These are phyloP conservation scores for Protobothrops mucrosquamatus DNA, from an alignment of 2,113 vertebrate species.

Conservation along the genomic window DNA sequence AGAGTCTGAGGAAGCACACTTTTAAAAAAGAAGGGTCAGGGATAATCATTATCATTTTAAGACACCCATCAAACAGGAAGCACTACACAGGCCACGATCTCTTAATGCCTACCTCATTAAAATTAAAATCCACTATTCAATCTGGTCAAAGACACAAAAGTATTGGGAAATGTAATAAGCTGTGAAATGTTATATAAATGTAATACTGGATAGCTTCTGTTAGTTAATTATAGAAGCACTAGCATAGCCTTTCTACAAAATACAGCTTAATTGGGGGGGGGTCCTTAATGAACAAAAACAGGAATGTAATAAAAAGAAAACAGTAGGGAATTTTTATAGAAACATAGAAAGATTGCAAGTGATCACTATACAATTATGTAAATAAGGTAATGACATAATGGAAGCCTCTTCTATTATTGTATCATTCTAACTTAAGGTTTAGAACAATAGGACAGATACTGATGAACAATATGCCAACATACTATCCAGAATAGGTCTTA, in stretches of 20 bases:
- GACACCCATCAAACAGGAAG: not conserved
- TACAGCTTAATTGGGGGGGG: not conserved
- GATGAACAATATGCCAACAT: not conserved
- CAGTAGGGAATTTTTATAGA: not conserved
- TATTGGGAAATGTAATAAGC: not conserved
- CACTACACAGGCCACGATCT: not conserved
- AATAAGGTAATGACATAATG: not conserved
- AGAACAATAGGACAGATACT: not conserved
- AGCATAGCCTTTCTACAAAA: not conserved
- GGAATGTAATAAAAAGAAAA: not conserved
- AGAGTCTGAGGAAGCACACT: not conserved
- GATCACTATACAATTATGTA: not conserved
- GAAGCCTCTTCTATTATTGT: not conserved
- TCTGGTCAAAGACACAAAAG: not conserved
- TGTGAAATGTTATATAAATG: not conserved
- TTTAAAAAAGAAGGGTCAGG: not conserved
- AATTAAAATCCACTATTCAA: not conserved
- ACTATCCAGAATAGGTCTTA: not conserved
- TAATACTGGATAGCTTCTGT: not conserved
- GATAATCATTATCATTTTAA: not conserved
- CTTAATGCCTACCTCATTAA: not conserved
- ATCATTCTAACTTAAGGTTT: not conserved
- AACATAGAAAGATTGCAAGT: not conserved
- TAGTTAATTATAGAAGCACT: not conserved
- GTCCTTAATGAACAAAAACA: not conserved